These are phyloP conservation scores for Melopsittacus undulatus DNA, from an alignment of 2,797 vertebrate genomes.

Conservation along the genomic window DNA sequence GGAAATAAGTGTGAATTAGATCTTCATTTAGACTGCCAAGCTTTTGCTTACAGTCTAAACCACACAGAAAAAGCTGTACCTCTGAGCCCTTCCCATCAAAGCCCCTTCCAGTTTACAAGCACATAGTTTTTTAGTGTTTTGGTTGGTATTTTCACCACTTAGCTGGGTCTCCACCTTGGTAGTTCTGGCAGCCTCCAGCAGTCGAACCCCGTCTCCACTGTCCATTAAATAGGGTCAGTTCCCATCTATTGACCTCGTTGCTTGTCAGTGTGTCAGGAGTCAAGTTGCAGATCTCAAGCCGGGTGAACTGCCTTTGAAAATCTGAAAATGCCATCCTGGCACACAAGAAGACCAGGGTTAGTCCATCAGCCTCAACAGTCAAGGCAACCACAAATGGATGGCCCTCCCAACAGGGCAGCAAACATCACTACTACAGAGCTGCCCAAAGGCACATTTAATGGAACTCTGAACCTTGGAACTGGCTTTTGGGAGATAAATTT, in stretches of 20 bases:
- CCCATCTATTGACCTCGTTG: conserved; percentile 82
- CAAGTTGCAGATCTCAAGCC: conserved; percentile 88
- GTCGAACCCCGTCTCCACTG: conserved; percentile 85
- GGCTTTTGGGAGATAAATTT: neutral
- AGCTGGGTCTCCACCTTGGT: conserved; percentile 75
- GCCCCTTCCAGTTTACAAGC: neutral
- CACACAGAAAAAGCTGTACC: neutral
- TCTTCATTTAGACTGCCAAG: neutral
- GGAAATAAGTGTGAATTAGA: neutral
- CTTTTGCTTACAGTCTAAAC: neutral
- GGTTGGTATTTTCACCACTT: neutral
- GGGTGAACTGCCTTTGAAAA: conserved; percentile 85
- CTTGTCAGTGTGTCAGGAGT: conserved; percentile 83
- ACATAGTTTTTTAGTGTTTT: neutral
- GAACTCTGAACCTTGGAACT: neutral
- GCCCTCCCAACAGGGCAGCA: neutral
- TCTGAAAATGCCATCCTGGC: conserved; percentile 89
- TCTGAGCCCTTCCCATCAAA: neutral
- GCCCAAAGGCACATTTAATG: neutral
- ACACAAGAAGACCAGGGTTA: neutral
- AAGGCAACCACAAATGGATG: neutral
- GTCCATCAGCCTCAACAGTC: neutral
- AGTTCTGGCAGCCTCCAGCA: conserved; percentile 85
- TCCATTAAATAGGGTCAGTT: conserved; percentile 80
- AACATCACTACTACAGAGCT: neutral